These are phyloP conservation scores for Leptatherina wallacei DNA, from an alignment of 2,797 vertebrate genomes.

Conservation along the genomic window DNA sequence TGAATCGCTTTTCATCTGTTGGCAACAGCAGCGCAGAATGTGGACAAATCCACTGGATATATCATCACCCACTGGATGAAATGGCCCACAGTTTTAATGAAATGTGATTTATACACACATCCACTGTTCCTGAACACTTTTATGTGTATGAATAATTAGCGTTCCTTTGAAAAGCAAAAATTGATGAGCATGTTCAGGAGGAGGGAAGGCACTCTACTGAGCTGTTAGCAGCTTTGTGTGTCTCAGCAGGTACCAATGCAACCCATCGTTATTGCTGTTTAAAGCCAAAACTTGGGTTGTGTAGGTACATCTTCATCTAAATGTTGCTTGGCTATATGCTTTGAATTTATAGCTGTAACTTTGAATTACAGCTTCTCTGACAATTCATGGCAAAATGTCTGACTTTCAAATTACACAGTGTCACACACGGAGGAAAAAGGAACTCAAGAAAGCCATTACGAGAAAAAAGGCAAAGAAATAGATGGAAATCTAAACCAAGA, in stretches of 20 bases:
- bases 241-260: background rate
- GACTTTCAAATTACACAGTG: slow-evolving; percentile 12
- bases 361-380: slow-evolving; percentile 3
- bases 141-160: background rate
- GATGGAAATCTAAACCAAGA: slow-evolving; percentile 33
- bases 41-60: background rate
- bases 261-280: background rate
- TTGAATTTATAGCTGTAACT: background rate
- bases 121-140: background rate
- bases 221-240: slow-evolving; percentile 1
- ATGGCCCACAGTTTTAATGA: background rate
- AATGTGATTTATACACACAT: background rate
- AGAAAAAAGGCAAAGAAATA: slow-evolving; percentile 3
- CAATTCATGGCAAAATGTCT: background rate
- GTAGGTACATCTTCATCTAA: background rate
- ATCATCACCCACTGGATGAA: background rate
- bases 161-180: background rate
- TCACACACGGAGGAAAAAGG: slow-evolving; percentile 19
- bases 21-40: background rate
- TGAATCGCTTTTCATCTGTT: no score
- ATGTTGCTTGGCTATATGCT: background rate
- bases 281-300: background rate
- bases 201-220: background rate
- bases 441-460: slow-evolving; percentile 5
- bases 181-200: background rate